Conservation (phyloP, 2,797 vertebrate species). For the Hapalemur alaotrensis region DNA sequence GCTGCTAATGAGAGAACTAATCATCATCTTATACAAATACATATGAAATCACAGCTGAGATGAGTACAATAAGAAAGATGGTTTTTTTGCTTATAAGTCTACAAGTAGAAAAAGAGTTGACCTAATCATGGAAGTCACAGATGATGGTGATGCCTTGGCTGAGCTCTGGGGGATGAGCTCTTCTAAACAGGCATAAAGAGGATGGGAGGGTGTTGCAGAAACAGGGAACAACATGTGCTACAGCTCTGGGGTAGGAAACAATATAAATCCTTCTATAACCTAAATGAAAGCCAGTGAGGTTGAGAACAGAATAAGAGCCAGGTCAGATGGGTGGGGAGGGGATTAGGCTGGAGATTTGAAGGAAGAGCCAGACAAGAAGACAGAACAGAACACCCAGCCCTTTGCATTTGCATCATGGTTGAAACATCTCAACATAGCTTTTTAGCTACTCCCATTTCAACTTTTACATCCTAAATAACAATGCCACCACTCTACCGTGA, state of each 20-base stretch:
- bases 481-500: too few relatives aligned
- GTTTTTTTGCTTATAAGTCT: neutral
- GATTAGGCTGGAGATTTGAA: neutral
- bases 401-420: neutral
- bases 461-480: neutral
- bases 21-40: neutral
- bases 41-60: too few relatives aligned
- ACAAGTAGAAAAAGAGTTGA: neutral
- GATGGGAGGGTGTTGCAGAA: neutral
- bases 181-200: neutral
- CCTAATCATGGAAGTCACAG: neutral
- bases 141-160: neutral
- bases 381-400: too few relatives aligned
- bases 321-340: too few relatives aligned
- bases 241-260: neutral
- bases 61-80: neutral
- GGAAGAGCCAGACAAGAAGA: neutral
- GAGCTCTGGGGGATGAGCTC: neutral
- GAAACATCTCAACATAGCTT: too few relatives aligned
- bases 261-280: neutral
- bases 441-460: neutral
- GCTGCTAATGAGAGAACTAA: neutral
- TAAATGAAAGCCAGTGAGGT: neutral
- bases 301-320: neutral
- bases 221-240: neutral